Evolutionary conservation across 2,113 vertebrate species (phyloP).

Genomic region (Octodon degus): DNA sequence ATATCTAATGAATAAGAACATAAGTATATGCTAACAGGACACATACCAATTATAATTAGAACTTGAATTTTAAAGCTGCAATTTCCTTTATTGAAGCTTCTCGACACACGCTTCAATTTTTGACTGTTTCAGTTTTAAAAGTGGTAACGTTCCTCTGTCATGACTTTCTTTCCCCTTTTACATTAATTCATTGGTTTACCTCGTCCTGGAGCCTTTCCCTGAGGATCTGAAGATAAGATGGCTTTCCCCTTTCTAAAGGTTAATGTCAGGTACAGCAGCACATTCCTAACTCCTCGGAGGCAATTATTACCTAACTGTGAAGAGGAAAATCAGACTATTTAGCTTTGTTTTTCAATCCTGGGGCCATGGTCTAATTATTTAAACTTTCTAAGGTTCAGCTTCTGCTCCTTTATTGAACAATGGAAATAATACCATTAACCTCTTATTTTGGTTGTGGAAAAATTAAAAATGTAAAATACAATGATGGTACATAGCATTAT

Average conservation of each 20-base stretch:
- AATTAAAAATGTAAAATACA: background rate
- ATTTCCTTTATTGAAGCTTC: background rate
- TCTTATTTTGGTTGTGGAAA: background rate
- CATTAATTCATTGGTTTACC: background rate
- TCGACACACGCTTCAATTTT: background rate
- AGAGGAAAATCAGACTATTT: background rate
- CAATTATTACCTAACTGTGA: constrained; percentile 21
- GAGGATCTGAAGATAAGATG: background rate
- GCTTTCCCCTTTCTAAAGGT: constrained; percentile 47
- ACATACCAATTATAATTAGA: background rate
- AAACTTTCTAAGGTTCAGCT: background rate
- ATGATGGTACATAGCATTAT: background rate
- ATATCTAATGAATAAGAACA: background rate
- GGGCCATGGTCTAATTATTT: constrained; percentile 5
- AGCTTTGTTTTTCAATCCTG: background rate
- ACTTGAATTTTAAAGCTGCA: background rate
- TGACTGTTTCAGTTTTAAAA: background rate
- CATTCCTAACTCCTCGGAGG: background rate
- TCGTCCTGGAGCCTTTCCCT: background rate
- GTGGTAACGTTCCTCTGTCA: background rate
- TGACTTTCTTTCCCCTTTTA: background rate
- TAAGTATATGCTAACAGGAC: background rate
- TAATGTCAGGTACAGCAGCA: background rate
- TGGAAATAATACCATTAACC: background rate
- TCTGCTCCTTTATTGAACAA: background rate